phyloP scores from a whole-genome alignment of 2,888 invertebrate species.

The Molorchus minor region DNA sequence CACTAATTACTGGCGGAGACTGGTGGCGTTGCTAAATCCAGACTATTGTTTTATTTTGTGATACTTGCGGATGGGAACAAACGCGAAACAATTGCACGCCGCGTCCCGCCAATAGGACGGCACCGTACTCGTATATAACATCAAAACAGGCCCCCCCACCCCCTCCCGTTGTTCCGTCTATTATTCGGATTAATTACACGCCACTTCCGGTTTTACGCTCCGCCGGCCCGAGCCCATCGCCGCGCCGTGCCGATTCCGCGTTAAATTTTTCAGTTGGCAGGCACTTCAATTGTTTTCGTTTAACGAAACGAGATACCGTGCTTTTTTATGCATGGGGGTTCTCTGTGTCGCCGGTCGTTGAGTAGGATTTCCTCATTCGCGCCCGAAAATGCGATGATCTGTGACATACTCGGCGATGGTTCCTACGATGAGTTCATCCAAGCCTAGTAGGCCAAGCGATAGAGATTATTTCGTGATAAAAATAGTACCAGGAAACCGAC shows the following conservation, averaged over 20 bases:
- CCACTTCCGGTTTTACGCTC: slow-evolving; percentile 54
- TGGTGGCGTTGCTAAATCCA: slow-evolving; percentile 27
- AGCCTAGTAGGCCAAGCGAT: too few relatives aligned
- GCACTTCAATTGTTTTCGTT: slow-evolving; percentile 20
- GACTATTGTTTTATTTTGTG: slow-evolving; percentile 45
- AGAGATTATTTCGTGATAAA: too few relatives aligned
- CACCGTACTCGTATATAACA: slow-evolving; percentile 28
- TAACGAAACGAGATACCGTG: neutral
- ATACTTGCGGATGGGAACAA: slow-evolving; percentile 46
- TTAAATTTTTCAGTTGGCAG: slow-evolving; percentile 22
- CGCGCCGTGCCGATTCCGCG: slow-evolving; percentile 26
- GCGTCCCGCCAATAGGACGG: slow-evolving; percentile 41
- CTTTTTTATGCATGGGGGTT: neutral
- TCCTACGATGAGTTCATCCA: too few relatives aligned
- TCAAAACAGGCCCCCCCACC: slow-evolving; percentile 38
- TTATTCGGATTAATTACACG: slow-evolving; percentile 57
- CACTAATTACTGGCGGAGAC: slow-evolving; percentile 23
- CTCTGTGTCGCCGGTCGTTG: neutral
- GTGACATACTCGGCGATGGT: too few relatives aligned
- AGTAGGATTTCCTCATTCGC: too few relatives aligned
- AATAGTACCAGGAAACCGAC: too few relatives aligned
- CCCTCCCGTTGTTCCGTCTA: slow-evolving; percentile 51
- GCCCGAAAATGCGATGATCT: too few relatives aligned
- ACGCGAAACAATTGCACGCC: slow-evolving; percentile 46
- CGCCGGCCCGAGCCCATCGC: slow-evolving; percentile 39